Evolutionary conservation across 1,140 invertebrate species (phyloP).

Genomic region (Ericerus pela): DNA sequence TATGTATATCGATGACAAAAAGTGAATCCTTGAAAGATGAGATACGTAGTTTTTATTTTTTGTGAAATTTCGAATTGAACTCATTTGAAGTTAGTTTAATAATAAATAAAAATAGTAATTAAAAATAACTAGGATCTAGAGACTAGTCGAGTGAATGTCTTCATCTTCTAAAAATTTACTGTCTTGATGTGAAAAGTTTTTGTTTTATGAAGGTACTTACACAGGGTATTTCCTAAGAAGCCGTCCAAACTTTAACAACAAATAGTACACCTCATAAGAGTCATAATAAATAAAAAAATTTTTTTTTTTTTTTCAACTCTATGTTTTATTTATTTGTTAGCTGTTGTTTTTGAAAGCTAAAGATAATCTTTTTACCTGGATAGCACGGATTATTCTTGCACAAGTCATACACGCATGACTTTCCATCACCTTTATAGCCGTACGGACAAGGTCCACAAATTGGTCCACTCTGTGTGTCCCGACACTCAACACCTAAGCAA

Average conservation of each 20-base stretch:
- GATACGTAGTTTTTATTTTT: too few relatives aligned
- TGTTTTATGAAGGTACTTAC: neutral
- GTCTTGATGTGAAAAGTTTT: neutral
- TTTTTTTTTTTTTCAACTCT: neutral
- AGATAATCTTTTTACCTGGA: constrained; percentile 25
- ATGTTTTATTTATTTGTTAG: neutral
- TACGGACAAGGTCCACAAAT: constrained; percentile 61
- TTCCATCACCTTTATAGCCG: constrained; percentile 70
- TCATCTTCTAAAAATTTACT: too few relatives aligned
- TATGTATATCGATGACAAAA: too few relatives aligned
- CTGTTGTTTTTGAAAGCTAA: constrained; percentile 3
- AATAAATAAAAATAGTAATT: too few relatives aligned
- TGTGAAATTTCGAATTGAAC: too few relatives aligned
- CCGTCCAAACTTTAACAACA: neutral
- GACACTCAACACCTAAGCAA: constrained; percentile 58
- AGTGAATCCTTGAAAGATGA: too few relatives aligned
- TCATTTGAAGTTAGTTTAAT: too few relatives aligned
- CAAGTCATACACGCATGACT: constrained; percentile 46
- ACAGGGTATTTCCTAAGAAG: neutral
- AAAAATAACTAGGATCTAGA: too few relatives aligned
- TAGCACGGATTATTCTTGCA: constrained; percentile 61
- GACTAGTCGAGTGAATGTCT: too few relatives aligned
- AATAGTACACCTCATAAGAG: neutral
- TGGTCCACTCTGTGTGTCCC: constrained; percentile 52
- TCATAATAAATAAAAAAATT: neutral